Evolutionary conservation across 2,797 vertebrate genomes (phyloP).

Genomic region (Ispidina picta): DNA sequence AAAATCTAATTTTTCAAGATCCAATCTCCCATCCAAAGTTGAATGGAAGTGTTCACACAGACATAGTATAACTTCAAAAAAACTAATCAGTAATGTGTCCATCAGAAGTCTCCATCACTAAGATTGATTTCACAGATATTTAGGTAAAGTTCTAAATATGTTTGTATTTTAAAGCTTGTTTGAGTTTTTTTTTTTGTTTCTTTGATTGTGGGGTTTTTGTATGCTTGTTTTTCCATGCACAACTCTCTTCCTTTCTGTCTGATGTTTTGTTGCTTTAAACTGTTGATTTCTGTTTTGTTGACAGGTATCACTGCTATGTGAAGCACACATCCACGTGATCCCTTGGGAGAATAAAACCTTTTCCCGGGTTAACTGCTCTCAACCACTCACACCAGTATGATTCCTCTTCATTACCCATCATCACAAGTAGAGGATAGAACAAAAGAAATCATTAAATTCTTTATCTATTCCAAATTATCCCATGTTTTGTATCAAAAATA

Average conservation of each 20-base stretch:
- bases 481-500: not conserved
- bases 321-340: constrained; percentile 2
- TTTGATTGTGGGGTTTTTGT: too few species aligned
- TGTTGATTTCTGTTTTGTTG: not conserved
- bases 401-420: not conserved
- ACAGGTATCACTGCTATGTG: constrained; percentile 44
- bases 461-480: not conserved
- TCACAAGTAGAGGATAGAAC: not conserved
- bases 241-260: not conserved
- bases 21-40: not conserved
- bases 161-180: not conserved
- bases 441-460: not conserved
- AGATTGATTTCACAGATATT: not conserved
- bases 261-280: not conserved
- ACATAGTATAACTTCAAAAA: not conserved
- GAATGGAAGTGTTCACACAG: not conserved
- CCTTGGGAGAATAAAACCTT: not conserved
- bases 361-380: constrained; percentile 49
- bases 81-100: not conserved
- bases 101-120: not conserved
- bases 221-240: not conserved
- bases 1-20: not conserved
- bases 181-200: too few species aligned
- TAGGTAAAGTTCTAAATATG: not conserved
- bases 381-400: not conserved